Evolutionary conservation across 2,797 vertebrate species (phyloP).

Genomic region (Jordanella pulchra): DNA sequence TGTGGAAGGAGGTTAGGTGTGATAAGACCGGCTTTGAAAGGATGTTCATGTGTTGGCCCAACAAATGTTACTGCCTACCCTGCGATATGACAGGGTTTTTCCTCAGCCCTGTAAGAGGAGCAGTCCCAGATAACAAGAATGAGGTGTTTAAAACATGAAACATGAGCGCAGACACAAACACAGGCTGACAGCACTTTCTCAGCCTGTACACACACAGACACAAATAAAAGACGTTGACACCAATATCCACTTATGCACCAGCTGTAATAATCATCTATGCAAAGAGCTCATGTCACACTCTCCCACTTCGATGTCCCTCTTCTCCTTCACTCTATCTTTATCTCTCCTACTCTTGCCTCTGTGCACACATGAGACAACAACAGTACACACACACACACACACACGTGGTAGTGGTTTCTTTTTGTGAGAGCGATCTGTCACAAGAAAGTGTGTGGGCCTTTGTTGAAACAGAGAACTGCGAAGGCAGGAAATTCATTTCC

Average conservation of each 20-base stretch:
- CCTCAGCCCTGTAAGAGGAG: conserved; percentile 38
- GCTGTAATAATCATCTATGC: conserved; percentile 64
- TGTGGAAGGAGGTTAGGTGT: conserved; percentile 27
- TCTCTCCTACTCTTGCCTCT: conserved; percentile 30
- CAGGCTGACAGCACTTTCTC: conserved; percentile 56
- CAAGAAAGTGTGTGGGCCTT: conserved; percentile 72
- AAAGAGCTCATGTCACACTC: conserved; percentile 60
- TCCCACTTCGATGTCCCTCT: conserved; percentile 62
- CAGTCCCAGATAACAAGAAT: conserved; percentile 46
- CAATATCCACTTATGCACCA: conserved; percentile 58
- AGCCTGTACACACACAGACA: conserved; percentile 13
- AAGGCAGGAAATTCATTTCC: conserved; percentile 74
- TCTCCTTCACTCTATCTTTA: conserved; percentile 41
- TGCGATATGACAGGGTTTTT: conserved; percentile 47
- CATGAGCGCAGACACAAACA: conserved; percentile 54
- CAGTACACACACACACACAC: conserved; percentile 7
- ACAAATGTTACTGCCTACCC: conserved; percentile 26
- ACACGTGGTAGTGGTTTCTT: conserved; percentile 65
- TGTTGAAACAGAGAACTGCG: conserved; percentile 70
- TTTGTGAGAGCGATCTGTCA: conserved; percentile 70
- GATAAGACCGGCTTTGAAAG: neutral
- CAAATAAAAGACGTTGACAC: conserved; percentile 41
- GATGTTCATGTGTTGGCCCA: conserved; percentile 28
- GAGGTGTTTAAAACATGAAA: conserved; percentile 59
- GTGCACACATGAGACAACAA: conserved; percentile 40